A percentile compares a stretch with the other conserved stretches of the same genome.
Evolutionary conservation across 2,888 invertebrate genomes (phyloP).

Genomic region (Apocheima hispidaria): DNA sequence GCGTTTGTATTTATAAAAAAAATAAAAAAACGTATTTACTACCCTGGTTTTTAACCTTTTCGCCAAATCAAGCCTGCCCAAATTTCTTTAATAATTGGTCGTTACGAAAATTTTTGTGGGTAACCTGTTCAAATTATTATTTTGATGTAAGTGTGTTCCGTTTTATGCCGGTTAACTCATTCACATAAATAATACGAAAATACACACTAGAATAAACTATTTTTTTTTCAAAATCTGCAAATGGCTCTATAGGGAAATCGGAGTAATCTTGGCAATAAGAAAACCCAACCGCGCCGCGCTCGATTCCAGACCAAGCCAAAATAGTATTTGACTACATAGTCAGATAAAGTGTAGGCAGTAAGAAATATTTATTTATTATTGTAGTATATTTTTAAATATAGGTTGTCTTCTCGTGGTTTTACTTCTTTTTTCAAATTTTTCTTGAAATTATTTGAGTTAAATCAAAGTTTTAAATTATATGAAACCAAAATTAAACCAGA

Average conservation of each 20-base stretch:
- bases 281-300: constrained; percentile 41
- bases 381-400: no score
- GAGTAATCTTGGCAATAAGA: constrained; percentile 51
- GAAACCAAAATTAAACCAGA: not conserved
- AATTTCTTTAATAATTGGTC: no score
- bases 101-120: no score
- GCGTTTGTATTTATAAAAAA: no score
- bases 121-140: no score
- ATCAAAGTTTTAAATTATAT: not conserved
- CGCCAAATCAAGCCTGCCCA: no score
- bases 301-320: constrained; percentile 51
- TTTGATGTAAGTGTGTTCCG: no score
- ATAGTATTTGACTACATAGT: constrained; percentile 52
- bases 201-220: not conserved
- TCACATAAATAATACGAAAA: not conserved
- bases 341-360: constrained; percentile 38
- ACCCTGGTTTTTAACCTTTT: no score
- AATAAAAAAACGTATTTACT: no score
- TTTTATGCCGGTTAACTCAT: not conserved
- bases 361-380: no score
- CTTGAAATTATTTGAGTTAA: not conserved
- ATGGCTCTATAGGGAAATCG: constrained; percentile 52
- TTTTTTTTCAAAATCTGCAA: constrained; percentile 45
- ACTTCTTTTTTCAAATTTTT: no score
- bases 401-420: not conserved